phyloP scores from a whole-genome alignment of 2,888 invertebrate genomes.

The Aphodius sticticus region DNA sequence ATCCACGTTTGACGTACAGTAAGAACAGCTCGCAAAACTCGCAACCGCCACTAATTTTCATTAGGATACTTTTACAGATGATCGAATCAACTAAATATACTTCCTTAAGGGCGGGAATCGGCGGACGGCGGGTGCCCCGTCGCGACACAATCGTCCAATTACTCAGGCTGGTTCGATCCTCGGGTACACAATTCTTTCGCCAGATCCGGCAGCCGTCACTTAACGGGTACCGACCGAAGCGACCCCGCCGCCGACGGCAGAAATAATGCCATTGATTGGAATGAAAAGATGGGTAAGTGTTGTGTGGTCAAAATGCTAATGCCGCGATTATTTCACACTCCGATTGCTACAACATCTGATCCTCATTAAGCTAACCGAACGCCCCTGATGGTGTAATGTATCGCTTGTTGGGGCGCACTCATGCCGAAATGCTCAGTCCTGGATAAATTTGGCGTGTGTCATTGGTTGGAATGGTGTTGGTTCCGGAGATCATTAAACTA shows the following conservation, averaged over 20 bases:
- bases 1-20: neutral
- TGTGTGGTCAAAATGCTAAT: constrained; percentile 34
- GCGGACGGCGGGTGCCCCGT: constrained; percentile 40
- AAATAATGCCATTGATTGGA: constrained; percentile 35
- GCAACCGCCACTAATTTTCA: constrained; percentile 44
- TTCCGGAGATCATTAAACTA: neutral
- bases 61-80: constrained; percentile 46
- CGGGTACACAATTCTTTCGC: constrained; percentile 16
- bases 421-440: neutral
- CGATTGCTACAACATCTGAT: neutral
- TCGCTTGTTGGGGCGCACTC: neutral
- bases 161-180: neutral
- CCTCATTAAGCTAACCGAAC: neutral
- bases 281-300: constrained; percentile 32
- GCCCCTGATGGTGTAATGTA: neutral
- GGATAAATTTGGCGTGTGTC: neutral
- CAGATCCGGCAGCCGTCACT: neutral
- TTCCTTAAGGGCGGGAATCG: constrained; percentile 43
- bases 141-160: constrained; percentile 23
- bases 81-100: constrained; percentile 46
- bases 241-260: constrained; percentile 6
- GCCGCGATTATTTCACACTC: constrained; percentile 28
- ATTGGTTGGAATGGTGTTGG: neutral
- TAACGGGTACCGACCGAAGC: neutral
- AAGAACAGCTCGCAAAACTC: constrained; percentile 34